Evolutionary conservation across 2,888 invertebrate species (phyloP), one percentile per base, ranked within the genome.

Genomic region (Leucophora obtusa): DNA sequence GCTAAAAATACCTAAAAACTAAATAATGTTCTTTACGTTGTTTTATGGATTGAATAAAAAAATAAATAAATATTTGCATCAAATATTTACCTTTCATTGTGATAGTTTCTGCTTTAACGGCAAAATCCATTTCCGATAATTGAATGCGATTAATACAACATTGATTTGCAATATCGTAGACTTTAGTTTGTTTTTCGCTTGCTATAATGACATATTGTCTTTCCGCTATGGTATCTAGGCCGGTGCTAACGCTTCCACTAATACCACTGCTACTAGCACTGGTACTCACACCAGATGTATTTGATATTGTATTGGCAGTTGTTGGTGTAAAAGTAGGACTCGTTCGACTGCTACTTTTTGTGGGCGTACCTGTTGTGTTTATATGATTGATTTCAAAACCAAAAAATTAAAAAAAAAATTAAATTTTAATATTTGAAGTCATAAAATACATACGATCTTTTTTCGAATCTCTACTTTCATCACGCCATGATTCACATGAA

Each of bases 171-270:
- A 98, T 93, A 84, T 97, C 97, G 83, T 98, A 95, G 83, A 98
- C 96, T 86, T 97, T 93, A 82, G 96, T 97, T 92, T 98, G 97
- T 91, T 97, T 98, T 92, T 98, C 98, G 78, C 97, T 97, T 83
- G 96, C 95, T 85, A 98, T 94, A 69, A 97, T 96, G 83, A 96
- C 96, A 91, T 96, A 97, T 93, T 98, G 98, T 83, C 96, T 93
- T 91, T 98, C 97, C 86, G 93, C 93, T 86, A 92, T 88, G 83
- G 87, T 87, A 84, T 90, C 90, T 82, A 89, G 86, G 83, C 89
- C 85, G 88, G 89, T 86, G 90, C 91, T 88, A 50, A 86, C 85
- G 88, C 91, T 90, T 56, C 84, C 84, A 60, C 84, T 83, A 56
- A 83, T 83, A 43, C 84, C 84, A 59, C 85, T 88, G 83, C 86